These are phyloP conservation scores for Drosophila imparisetae DNA, from an alignment of 2,888 invertebrate genomes.

Conservation along the genomic window DNA sequence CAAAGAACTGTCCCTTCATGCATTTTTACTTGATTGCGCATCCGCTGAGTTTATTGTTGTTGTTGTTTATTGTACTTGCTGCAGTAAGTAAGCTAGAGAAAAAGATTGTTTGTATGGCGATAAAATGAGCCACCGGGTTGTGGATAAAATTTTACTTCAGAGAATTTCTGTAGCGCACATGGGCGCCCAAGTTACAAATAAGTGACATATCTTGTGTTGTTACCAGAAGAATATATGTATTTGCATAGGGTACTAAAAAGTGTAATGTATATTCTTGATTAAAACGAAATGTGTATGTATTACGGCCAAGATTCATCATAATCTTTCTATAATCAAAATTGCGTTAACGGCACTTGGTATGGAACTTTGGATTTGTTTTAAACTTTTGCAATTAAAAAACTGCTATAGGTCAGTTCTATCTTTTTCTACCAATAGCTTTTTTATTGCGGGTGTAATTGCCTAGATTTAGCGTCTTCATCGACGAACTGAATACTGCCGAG, in stretches of 20 bases:
- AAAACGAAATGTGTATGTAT: neutral
- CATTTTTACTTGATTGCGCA: constrained; percentile 49
- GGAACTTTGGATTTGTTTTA: neutral
- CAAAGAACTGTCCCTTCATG: constrained; percentile 14
- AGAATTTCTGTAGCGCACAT: constrained; percentile 30
- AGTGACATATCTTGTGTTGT: constrained; percentile 44
- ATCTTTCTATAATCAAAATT: neutral
- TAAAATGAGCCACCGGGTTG: constrained; percentile 39
- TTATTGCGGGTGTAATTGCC: neutral
- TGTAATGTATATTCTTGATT: neutral
- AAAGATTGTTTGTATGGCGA: constrained; percentile 58
- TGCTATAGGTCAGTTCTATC: neutral
- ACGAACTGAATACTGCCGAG: neutral
- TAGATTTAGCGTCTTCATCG: neutral
- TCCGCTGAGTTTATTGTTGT: constrained; percentile 40
- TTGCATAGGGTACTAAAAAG: neutral
- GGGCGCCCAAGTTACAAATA: constrained; percentile 27
- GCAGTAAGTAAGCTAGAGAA: constrained; percentile 27
- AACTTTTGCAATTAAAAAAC: neutral
- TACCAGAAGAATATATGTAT: constrained; percentile 8
- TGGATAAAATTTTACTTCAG: constrained; percentile 37
- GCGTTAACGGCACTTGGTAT: neutral
- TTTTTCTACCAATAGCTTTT: neutral
- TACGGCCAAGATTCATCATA: neutral
- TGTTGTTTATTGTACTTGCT: constrained; percentile 35